These are phyloP conservation scores for Carcina quercana DNA, from an alignment of 2,888 invertebrate genomes.

Conservation along the genomic window DNA sequence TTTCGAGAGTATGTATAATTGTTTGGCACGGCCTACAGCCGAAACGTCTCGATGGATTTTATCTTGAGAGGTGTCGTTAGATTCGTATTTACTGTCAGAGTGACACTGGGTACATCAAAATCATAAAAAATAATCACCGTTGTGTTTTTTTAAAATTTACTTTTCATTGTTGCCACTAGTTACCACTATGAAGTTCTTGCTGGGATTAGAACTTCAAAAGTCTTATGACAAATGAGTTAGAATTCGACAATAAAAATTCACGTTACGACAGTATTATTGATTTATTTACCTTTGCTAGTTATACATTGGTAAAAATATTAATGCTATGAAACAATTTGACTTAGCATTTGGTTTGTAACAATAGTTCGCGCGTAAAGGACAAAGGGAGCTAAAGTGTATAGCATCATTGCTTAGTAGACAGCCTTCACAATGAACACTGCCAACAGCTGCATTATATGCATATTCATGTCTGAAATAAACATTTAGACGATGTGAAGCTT, in stretches of 20 bases:
- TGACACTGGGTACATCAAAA: no score
- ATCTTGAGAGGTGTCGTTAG: no score
- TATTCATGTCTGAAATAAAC: constrained; percentile 29
- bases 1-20: no score
- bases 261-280: constrained; percentile 59
- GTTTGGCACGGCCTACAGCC: no score
- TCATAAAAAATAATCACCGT: no score
- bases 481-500: constrained; percentile 48
- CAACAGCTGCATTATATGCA: constrained; percentile 34
- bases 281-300: constrained; percentile 73
- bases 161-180: no score
- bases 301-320: constrained; percentile 73
- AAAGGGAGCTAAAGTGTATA: constrained; percentile 37
- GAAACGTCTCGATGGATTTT: no score
- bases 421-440: constrained; percentile 3
- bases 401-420: neutral
- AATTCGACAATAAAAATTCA: constrained; percentile 8
- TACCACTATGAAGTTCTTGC: no score
- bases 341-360: constrained; percentile 66
- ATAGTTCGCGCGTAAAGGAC: constrained; percentile 48
- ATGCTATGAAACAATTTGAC: constrained; percentile 71
- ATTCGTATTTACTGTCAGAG: no score
- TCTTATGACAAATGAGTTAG: neutral
- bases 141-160: no score
- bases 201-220: no score